phyloP scores from a whole-genome alignment of 2,888 invertebrate species.

The Molorchus minor region DNA sequence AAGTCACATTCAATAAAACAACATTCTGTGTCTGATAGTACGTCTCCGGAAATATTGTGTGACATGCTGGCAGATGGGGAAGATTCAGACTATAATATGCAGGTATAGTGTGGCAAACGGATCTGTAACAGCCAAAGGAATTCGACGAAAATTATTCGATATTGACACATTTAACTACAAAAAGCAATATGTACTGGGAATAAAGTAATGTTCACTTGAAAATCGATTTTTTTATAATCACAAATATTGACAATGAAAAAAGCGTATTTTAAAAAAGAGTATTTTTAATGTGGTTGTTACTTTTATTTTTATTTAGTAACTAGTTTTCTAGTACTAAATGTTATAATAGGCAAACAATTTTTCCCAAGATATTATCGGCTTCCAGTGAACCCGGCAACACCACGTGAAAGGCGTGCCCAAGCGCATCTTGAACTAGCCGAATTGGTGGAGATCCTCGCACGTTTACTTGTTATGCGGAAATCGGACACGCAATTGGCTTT shows the following conservation, averaged over 20 bases:
- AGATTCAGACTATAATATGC: conserved; percentile 64
- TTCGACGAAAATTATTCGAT: neutral
- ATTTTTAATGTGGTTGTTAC: neutral
- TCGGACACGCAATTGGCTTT: too few species aligned
- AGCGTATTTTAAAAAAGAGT: neutral
- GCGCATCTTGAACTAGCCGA: too few species aligned
- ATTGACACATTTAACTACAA: too few species aligned
- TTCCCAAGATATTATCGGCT: too few species aligned
- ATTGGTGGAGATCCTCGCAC: too few species aligned
- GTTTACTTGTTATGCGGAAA: too few species aligned
- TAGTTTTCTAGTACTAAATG: too few species aligned
- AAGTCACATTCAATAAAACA: conserved; percentile 36
- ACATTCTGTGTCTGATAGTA: conserved; percentile 50
- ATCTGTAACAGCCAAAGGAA: neutral
- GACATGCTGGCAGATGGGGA: conserved; percentile 60
- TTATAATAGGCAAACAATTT: too few species aligned
- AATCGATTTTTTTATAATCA: neutral
- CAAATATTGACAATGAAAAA: neutral
- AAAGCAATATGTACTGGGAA: too few species aligned
- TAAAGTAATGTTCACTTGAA: neutral
- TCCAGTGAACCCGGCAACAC: too few species aligned
- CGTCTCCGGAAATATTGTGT: conserved; percentile 51
- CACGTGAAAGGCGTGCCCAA: too few species aligned
- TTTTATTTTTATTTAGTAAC: too few species aligned
- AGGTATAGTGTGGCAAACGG: conserved; percentile 53